A percentile compares a stretch with the other conserved stretches of the same genome.
Evolutionary conservation across 2,888 invertebrate species (phyloP).

Genomic region (Drosophila nigricruria): DNA sequence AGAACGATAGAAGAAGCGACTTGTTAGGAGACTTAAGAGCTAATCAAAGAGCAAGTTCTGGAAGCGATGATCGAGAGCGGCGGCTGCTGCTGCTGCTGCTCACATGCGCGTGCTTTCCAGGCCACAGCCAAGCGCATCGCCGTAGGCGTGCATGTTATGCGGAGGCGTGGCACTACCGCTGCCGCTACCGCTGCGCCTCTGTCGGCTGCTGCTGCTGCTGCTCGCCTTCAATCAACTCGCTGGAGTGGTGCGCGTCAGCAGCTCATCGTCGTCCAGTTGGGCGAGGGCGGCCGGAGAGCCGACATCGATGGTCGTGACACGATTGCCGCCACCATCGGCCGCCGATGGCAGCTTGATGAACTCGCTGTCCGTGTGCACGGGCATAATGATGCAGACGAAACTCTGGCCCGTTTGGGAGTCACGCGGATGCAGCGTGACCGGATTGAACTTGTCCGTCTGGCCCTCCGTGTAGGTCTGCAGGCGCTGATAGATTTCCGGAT

Average conservation of each 20-base stretch:
- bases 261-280: conserved; percentile 78
- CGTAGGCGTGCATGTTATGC: conserved; percentile 23
- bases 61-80: conserved; percentile 13
- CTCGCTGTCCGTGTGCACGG: conserved; percentile 87
- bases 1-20: conserved; percentile 35
- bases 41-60: conserved; percentile 31
- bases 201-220: conserved; percentile 16
- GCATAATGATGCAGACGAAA: conserved; percentile 96
- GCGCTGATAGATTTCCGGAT: conserved; percentile 94
- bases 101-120: conserved; percentile 82
- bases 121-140: conserved; percentile 52
- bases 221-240: conserved; percentile 67
- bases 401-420: conserved; percentile 92
- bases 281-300: conserved; percentile 80
- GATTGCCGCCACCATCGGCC: conserved; percentile 83
- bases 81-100: conserved; percentile 5
- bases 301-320: conserved; percentile 85
- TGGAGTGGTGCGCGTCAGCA: conserved; percentile 71
- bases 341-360: conserved; percentile 84
- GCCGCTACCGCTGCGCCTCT: conserved; percentile 11
- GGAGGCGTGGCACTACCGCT: conserved; percentile 41
- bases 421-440: conserved; percentile 94
- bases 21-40: conserved; percentile 28
- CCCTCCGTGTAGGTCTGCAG: conserved; percentile 93
- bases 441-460: conserved; percentile 91